Conservation (phyloP, 2,888 invertebrate species). For the Amblyteles armatorius region DNA sequence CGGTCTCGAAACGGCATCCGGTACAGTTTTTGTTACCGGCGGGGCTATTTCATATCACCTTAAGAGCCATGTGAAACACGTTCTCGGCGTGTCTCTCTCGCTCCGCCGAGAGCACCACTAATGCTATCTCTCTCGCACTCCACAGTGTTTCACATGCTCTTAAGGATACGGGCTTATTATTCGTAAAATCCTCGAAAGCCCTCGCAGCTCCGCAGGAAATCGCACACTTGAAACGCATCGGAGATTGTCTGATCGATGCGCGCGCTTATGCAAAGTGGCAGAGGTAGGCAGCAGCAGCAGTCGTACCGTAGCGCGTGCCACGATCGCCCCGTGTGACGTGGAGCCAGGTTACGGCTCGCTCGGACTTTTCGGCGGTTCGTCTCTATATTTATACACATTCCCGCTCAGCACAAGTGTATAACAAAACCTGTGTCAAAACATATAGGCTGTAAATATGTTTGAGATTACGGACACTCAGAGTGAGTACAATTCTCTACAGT, state of each 20-base stretch:
- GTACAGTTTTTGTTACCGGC: no score
- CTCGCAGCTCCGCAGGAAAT: no score
- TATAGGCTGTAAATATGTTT: slow-evolving; percentile 87
- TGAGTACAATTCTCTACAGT: slow-evolving; percentile 85
- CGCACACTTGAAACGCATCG: background rate
- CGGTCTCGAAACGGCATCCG: no score
- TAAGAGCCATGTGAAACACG: no score
- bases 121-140: no score
- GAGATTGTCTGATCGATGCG: slow-evolving; percentile 16
- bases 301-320: slow-evolving; percentile 60
- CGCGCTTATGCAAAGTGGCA: slow-evolving; percentile 32
- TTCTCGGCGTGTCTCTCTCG: no score
- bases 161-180: no score
- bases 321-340: slow-evolving; percentile 69
- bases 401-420: background rate
- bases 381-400: background rate
- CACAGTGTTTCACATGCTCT: no score
- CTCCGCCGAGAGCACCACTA: no score
- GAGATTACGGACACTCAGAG: slow-evolving; percentile 94
- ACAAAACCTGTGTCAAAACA: slow-evolving; percentile 34
- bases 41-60: no score
- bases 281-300: slow-evolving; percentile 30
- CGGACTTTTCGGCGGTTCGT: slow-evolving; percentile 26
- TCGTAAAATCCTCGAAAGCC: no score
- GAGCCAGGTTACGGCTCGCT: slow-evolving; percentile 68